phyloP scores from a whole-genome alignment of 2,113 vertebrate species.

The Ploceus nigricollis region DNA sequence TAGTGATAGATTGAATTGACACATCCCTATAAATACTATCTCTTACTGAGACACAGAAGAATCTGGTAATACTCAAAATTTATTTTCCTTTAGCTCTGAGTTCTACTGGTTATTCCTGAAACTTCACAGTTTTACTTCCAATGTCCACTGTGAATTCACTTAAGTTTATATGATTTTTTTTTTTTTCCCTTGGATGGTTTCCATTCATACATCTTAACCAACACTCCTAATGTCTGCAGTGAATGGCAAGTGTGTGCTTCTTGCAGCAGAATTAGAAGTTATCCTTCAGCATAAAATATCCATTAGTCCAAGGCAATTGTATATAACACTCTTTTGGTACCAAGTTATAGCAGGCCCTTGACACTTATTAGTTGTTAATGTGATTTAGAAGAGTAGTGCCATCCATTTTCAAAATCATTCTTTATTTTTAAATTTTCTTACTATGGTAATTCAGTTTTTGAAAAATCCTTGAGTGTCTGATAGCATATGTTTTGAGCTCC shows the following conservation, averaged over 20 bases:
- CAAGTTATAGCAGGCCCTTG: not conserved
- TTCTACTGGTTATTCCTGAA: not conserved
- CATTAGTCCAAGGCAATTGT: slow-evolving; percentile 13
- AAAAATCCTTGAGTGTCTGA: not conserved
- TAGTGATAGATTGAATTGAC: not conserved
- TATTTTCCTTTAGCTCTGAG: not conserved
- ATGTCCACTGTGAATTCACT: not conserved
- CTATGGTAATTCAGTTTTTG: not conserved
- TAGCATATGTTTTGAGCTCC: not conserved
- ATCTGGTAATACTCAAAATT: not conserved
- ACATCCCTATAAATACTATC: not conserved
- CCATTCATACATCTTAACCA: not conserved
- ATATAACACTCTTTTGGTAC: not conserved
- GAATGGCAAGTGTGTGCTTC: not conserved
- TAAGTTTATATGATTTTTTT: not conserved
- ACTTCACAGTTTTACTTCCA: not conserved
- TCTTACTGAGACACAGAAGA: not conserved
- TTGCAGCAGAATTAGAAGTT: not conserved
- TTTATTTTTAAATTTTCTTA: not conserved
- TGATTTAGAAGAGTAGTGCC: not conserved
- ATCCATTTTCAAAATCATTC: not conserved
- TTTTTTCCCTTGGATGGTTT: not conserved
- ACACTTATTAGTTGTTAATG: not conserved
- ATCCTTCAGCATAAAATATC: slow-evolving; percentile 3
- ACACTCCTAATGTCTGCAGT: not conserved